phyloP scores from a whole-genome alignment of 1,140 invertebrate genomes.

The Caerostris darwini region DNA sequence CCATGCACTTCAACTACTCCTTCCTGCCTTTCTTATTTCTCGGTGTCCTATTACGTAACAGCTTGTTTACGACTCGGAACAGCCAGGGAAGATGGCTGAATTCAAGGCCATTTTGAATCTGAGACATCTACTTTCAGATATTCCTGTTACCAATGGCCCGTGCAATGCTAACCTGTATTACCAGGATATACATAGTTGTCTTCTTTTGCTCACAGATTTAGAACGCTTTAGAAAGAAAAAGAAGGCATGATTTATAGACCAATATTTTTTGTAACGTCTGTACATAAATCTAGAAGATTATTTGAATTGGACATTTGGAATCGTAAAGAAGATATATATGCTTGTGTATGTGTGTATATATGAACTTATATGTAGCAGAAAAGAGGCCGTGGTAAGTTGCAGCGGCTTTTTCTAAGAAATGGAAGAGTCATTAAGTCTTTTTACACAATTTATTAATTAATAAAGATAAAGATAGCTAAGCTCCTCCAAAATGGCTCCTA shows the following conservation, averaged over 20 bases:
- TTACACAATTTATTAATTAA: no score
- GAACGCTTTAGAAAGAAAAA: background rate
- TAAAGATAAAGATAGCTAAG: no score
- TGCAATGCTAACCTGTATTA: constrained; percentile 28
- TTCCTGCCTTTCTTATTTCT: background rate
- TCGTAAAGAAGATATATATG: no score
- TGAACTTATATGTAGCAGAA: no score
- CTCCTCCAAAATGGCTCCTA: no score
- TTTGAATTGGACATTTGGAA: constrained; percentile 5
- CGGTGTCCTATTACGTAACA: constrained; percentile 11
- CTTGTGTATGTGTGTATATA: no score
- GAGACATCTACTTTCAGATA: background rate
- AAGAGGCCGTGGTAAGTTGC: no score
- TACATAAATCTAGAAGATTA: constrained; percentile 28
- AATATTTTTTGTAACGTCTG: constrained; percentile 1
- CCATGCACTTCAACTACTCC: background rate
- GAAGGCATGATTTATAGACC: background rate
- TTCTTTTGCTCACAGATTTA: background rate
- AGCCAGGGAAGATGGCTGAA: background rate
- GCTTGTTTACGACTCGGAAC: constrained; percentile 10
- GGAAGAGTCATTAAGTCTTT: no score
- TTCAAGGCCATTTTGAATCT: constrained; percentile 26
- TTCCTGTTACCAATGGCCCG: background rate
- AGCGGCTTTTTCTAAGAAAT: no score
- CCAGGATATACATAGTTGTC: background rate